Conservation (phyloP, 2,888 invertebrate species). For the Eudemis profundana region DNA sequence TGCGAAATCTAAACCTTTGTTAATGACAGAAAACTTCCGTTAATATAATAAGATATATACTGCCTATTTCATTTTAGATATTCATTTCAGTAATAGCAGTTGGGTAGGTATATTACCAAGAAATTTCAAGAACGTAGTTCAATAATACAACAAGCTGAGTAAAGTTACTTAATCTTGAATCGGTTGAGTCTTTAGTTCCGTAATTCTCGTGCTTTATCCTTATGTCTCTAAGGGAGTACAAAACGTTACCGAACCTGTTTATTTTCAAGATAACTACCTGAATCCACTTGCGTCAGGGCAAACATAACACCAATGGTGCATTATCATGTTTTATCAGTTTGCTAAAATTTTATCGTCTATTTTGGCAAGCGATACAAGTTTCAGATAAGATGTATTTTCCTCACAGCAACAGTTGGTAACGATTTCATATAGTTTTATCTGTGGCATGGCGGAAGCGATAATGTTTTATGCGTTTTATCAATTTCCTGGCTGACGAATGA, state of each 20-base stretch:
- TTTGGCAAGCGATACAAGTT: conserved; percentile 32
- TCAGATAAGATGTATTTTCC: conserved; percentile 32
- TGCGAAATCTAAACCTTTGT: too few relatives aligned
- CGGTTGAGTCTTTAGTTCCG: too few relatives aligned
- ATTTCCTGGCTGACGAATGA: conserved; percentile 35
- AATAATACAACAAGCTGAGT: too few relatives aligned
- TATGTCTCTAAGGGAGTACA: not conserved
- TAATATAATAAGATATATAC: too few relatives aligned
- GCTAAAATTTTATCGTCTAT: conserved; percentile 35
- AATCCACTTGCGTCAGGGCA: conserved; percentile 27
- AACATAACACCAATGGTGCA: conserved; percentile 36
- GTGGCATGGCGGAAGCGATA: conserved; percentile 38
- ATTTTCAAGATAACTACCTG: conserved; percentile 15
- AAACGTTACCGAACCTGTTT: conserved; percentile 12
- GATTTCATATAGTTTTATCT: conserved; percentile 36
- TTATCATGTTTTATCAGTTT: conserved; percentile 32
- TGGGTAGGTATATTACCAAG: too few relatives aligned
- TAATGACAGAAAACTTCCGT: not conserved
- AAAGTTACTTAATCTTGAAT: too few relatives aligned
- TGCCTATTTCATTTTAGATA: too few relatives aligned
- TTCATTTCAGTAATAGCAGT: too few relatives aligned
- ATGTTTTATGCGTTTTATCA: conserved; percentile 27
- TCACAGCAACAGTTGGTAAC: conserved; percentile 35
- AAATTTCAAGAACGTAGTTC: too few relatives aligned
- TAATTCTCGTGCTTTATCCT: not conserved